Base-by-base conservation (phyloP, 2,113 vertebrate species). In the Clarias macrocephalus region DNA sequence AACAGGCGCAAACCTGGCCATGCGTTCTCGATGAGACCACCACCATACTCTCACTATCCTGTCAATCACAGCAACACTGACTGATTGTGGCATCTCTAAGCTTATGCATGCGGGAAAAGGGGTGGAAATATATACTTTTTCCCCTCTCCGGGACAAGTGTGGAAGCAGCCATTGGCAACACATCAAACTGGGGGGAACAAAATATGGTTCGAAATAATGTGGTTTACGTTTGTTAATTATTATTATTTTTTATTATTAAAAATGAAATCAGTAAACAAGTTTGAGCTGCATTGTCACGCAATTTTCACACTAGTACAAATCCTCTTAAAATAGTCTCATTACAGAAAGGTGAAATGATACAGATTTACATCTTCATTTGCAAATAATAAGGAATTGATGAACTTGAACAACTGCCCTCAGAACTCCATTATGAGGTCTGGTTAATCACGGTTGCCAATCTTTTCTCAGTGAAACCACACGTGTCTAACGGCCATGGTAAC, bases 401-500 rank as follows among this genome's bases (percentile, higher is more conserved):
- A 30, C 11, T 65, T 25, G 1, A 65, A n/a, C n/a, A 33, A 19
- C 21, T 75, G 72, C 11, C 9, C 72, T 75, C 21, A 21, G 19
- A 11, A 3, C 42, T 23, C 48, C 3, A 48, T 72, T 9, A 8
- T 19, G 15, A 72, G 18, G 23, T 48, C 3, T 23, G 33, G 5
- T 16, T 37, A 72, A 19, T 72, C 68, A 72, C 10, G 33, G 18
- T 68, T 30, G 65, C 65, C 28, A 30, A 37, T 70, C 9, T 75
- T 75, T 75, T 5, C 33, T 75, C 42, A 25, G 19, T 25, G 21
- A 25, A 75, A 37, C 18, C 19, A 10, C 33, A 42, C 8, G 2
- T n/a, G 33, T 76, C 30, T 80, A 75, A 73, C 54, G 73, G 86
- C 83, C 19, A 73, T 21, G 54, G 52, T 59, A 30, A 56, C 10